A percentile compares a stretch with the other conserved stretches of the same genome.
Conservation (phyloP, 2,113 vertebrate genomes). For the Diadophis punctatus region DNA sequence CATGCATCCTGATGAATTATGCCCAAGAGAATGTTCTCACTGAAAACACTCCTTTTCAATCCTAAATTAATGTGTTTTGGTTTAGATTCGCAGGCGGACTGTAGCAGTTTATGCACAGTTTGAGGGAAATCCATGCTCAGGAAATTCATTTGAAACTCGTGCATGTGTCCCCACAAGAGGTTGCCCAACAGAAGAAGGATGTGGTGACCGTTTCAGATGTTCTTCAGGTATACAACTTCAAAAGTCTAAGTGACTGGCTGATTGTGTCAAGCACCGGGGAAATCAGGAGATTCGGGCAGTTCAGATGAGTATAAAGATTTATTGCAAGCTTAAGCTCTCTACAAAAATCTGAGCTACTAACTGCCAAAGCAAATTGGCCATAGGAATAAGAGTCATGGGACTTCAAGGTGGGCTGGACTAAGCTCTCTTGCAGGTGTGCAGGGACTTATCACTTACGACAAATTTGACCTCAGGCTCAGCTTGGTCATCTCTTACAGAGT, state of each 20-base stretch:
- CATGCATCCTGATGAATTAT: neutral
- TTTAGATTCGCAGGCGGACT: constrained; percentile 76
- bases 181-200: constrained; percentile 83
- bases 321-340: neutral
- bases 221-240: constrained; percentile 74
- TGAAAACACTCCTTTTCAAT: neutral
- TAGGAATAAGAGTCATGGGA: neutral
- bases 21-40: neutral
- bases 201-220: constrained; percentile 84
- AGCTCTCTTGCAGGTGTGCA: neutral
- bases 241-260: neutral
- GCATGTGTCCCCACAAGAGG: constrained; percentile 71
- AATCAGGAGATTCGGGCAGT: neutral
- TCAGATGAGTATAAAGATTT: neutral
- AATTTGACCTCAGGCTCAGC: neutral
- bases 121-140: constrained; percentile 75
- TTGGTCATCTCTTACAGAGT: neutral
- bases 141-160: constrained; percentile 68
- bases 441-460: neutral
- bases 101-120: constrained; percentile 80
- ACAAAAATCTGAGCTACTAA: neutral
- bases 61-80: constrained; percentile 24
- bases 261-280: neutral
- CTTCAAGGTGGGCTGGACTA: neutral
- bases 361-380: neutral